phyloP scores from a whole-genome alignment of 2,113 vertebrate species.

The Monopterus albus region DNA sequence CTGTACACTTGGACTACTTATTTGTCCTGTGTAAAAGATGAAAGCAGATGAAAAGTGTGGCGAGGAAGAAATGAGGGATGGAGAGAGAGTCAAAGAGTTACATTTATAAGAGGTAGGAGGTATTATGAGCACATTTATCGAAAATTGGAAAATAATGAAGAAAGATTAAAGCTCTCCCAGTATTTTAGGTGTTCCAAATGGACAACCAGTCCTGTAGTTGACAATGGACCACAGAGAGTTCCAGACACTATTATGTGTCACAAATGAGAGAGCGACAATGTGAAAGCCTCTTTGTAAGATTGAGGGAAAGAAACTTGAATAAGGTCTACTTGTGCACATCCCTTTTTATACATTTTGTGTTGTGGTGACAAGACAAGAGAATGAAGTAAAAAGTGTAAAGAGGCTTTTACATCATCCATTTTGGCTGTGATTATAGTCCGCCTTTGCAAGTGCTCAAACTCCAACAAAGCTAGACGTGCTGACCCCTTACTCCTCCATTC shows the following conservation, averaged over 20 bases:
- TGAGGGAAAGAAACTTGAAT: slow-evolving; percentile 71
- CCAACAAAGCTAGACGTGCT: slow-evolving; percentile 3
- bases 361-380: slow-evolving; percentile 74
- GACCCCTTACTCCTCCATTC: slow-evolving; percentile 27
- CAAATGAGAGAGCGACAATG: slow-evolving; percentile 76
- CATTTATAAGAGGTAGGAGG: slow-evolving; percentile 79
- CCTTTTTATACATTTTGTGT: slow-evolving; percentile 71
- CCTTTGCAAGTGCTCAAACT: slow-evolving; percentile 35
- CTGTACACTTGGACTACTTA: slow-evolving; percentile 70
- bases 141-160: slow-evolving; percentile 88
- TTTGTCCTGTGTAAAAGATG: slow-evolving; percentile 79
- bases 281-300: slow-evolving; percentile 77
- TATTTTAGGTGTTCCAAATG: slow-evolving; percentile 84
- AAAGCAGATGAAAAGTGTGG: slow-evolving; percentile 81
- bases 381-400: slow-evolving; percentile 63
- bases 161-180: slow-evolving; percentile 87
- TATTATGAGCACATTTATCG: slow-evolving; percentile 84
- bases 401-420: slow-evolving; percentile 64
- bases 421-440: slow-evolving; percentile 51
- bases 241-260: slow-evolving; percentile 81
- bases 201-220: slow-evolving; percentile 76
- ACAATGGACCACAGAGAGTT: slow-evolving; percentile 80
- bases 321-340: slow-evolving; percentile 70
- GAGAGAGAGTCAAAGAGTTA: slow-evolving; percentile 81
- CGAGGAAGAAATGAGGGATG: slow-evolving; percentile 61